Evolutionary conservation across 2,888 invertebrate species (phyloP), one percentile per base, ranked within the genome.

Genomic region (Andrena bucephala): DNA sequence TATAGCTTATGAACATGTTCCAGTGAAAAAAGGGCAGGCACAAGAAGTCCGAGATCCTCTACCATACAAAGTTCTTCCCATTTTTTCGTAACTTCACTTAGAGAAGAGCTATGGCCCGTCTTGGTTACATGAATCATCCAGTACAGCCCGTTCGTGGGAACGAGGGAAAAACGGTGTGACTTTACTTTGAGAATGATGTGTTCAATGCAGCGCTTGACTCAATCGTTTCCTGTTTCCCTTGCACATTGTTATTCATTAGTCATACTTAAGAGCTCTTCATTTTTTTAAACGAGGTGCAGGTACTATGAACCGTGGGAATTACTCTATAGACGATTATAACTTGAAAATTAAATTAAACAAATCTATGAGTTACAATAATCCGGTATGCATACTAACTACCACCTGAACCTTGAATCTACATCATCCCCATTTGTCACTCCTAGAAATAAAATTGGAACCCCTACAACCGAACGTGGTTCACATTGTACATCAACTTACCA

Each of bases 131-230:
- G 81, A 81, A 81, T 81, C 81, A 81, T 16, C 78, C 36, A 50
- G 42, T 52, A 65, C 72, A 10, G 65, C 52, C 24, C 63, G 24
- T 20, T 68, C 81, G 81, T 81, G 81, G 81, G 81, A 81, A 81
- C 72, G 68, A 27, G 29, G 50, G 72, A 29, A 52, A 72, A 54
- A 72, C 13, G 62, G 50, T 10, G 63, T 20, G 24, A 24, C 57
- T 73, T 31, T 78, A 81, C 78, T 78, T 78, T 54, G 48, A 63
- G 78, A 71, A 50, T 50, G 48, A 60, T 48, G 27, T 16, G 24
- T 50, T 65, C 50, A 8, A 57, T 66, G 31, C 36, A 27, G 7
- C 31, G n/a, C 31, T 52, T 24, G 76, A 70, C 60, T 36, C 50
- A 24, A 66, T 2, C 31, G 29, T 36, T 74, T 77, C 27, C 31